Evolutionary conservation across 1,140 invertebrate genomes (phyloP).

Genomic region (Sminthurides bifidus): DNA sequence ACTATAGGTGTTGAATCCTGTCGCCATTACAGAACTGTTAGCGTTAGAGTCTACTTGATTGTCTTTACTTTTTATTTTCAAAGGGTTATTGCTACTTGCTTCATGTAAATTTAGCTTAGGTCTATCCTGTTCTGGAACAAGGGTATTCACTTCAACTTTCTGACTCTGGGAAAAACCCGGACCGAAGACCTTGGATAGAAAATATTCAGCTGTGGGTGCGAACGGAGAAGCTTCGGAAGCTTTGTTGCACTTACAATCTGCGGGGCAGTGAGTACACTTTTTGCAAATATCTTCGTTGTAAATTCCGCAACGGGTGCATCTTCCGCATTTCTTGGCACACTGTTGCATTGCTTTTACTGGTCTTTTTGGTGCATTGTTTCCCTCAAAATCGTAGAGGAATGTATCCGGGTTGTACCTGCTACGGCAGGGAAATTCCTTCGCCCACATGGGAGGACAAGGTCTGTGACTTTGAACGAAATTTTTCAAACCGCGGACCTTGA

Average conservation of each 20-base stretch:
- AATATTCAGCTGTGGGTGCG: slow-evolving; percentile 1
- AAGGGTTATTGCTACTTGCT: background rate
- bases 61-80: background rate
- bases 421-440: background rate
- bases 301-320: background rate
- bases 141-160: background rate
- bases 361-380: background rate
- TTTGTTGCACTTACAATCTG: background rate
- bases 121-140: background rate
- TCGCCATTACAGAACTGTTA: background rate
- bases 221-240: background rate
- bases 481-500: background rate
- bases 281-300: background rate
- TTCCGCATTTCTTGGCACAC: slow-evolving; percentile 2
- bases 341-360: background rate
- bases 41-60: too few relatives aligned
- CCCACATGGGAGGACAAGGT: background rate
- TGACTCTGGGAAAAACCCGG: background rate
- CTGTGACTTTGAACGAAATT: background rate
- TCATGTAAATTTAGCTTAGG: background rate
- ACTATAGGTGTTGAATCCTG: background rate
- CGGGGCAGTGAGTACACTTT: background rate
- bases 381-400: slow-evolving; percentile 1
- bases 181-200: background rate
- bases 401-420: background rate